Base-by-base conservation (phyloP, 2,113 vertebrate species). In the Sapayoa aenigma region DNA sequence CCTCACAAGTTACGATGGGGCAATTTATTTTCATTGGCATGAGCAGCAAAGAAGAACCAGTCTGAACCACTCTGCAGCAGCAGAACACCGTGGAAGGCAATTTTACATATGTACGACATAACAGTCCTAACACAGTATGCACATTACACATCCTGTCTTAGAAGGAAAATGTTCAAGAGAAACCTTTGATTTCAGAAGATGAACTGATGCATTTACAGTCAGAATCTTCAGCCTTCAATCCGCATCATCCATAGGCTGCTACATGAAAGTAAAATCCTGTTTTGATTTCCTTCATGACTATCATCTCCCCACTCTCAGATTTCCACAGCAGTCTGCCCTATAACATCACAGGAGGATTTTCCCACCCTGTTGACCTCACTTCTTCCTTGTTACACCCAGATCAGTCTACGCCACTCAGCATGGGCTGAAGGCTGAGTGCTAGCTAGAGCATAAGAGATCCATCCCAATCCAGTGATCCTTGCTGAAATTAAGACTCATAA, bases 21-120 rank as follows among this genome's bases (percentile, higher is more conserved):
- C 25, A 25, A 66, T 69, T 80, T 90, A 79, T 95, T 94, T 93
- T 76, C 46, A 22, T 77, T 94, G 94, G 89, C 89, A 69, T 5
- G 53, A 89, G 35, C 87, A 67, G 31, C 65, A 83, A 25, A 62
- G 25, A n/a, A 76, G 19, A 84, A 39, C 25, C 72, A 67, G 72
- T 30, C 39, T 56, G 84, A 87, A 47, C 72, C 82, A 63, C 87
- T 44, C 39, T n/a, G 62, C 63, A 69, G 82, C 94, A 94, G 87
- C 58, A 62, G 71, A 39, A 86, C 50, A 35, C 84, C 30, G 28
- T 9, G 53, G 68, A 80, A 94, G 84, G 81, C 46, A 82, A 42
- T 85, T 89, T 87, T 82, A 66, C 53, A 73, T 4, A 13, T 8
- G 20, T 60, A 49, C 15, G 28, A 41, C 71, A 42, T 2, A 27